A percentile compares a stretch with the other conserved stretches of the same genome.
Evolutionary conservation across 2,797 vertebrate genomes (phyloP).

Genomic region (Rallus crepitans): DNA sequence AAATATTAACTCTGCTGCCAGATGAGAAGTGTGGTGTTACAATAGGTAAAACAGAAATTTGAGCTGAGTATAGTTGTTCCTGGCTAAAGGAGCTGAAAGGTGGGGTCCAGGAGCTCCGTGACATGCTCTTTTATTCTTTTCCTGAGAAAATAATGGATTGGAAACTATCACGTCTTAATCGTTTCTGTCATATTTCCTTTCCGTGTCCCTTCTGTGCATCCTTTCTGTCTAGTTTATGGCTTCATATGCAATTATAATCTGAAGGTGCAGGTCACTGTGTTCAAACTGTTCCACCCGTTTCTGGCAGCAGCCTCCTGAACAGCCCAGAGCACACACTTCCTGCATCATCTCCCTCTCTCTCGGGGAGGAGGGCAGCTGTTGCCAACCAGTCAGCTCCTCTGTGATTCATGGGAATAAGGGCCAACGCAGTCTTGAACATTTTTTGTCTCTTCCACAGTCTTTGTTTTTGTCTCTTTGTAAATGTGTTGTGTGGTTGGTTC

Average conservation of each 20-base stretch:
- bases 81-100: conserved; percentile 8
- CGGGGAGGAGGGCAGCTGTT: conserved; percentile 3
- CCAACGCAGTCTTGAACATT: background rate
- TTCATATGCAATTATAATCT: background rate
- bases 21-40: background rate
- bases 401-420: conserved; percentile 18
- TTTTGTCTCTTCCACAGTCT: background rate
- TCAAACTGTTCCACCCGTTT: conserved; percentile 18
- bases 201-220: background rate
- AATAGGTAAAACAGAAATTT: background rate
- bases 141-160: conserved; percentile 48
- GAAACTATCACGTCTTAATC: background rate
- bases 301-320: conserved; percentile 9
- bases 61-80: background rate
- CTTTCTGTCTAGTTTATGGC: conserved; percentile 7
- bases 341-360: background rate
- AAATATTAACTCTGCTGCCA: background rate
- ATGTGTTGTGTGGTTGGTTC: too few relatives aligned
- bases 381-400: conserved; percentile 13
- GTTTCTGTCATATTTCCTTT: conserved; percentile 25
- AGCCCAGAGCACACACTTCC: conserved; percentile 48
- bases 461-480: background rate
- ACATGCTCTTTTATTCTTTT: conserved; percentile 17
- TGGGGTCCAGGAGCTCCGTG: background rate
- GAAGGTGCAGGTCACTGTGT: conserved; percentile 19